Evolutionary conservation across 1,140 invertebrate species (phyloP), one percentile per base, ranked within the genome.

Genomic region (Drosophila ohnishii): DNA sequence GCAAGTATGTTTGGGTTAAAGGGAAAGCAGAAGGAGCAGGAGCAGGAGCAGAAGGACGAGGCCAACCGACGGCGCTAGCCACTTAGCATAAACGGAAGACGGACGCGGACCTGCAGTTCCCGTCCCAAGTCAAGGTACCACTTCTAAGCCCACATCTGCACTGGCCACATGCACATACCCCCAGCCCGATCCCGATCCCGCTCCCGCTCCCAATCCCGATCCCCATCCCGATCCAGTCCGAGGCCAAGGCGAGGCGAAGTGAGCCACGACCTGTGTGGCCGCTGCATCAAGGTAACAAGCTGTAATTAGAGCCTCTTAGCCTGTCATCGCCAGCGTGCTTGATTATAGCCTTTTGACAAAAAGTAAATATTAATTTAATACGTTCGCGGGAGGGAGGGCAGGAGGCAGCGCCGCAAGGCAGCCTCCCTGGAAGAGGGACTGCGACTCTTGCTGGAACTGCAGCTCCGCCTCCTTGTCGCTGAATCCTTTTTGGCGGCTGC

Each of bases 311-410:
- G 90, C 86, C 86, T 78, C 88, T 91, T 91, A 91, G 81, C 83
- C 90, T 91, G 90, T 91, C 90, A 91, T 91, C 90, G 90, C 90
- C 80, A 90, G 81, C 76, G 79, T 83, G 86, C 80, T 90, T 91
- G 90, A 91, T 91, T 91, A 91, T 90, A 91, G 80, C 67, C 77
- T 90, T 81, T 89, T 85, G 82, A 87, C 80, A 89, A 87, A 84
- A 90, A 91, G 90, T 88, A 91, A 91, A 91, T 91, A 91, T 91
- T 91, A 90, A 91, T 91, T 90, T 90, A 88, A 90, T 90, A 73
- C 84, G 71, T 64, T 61, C 65, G 30, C 61, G 63, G 78, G 63
- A 63, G 57, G 62, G 22, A 0, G n/a, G 22, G 42, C 16, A 8
- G 3, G 25, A 19, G 48, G 13, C 19, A 74, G 35, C 7, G 71